These are phyloP conservation scores for Fragum whitleyi DNA, from an alignment of 2,888 invertebrate species.

Conservation along the genomic window DNA sequence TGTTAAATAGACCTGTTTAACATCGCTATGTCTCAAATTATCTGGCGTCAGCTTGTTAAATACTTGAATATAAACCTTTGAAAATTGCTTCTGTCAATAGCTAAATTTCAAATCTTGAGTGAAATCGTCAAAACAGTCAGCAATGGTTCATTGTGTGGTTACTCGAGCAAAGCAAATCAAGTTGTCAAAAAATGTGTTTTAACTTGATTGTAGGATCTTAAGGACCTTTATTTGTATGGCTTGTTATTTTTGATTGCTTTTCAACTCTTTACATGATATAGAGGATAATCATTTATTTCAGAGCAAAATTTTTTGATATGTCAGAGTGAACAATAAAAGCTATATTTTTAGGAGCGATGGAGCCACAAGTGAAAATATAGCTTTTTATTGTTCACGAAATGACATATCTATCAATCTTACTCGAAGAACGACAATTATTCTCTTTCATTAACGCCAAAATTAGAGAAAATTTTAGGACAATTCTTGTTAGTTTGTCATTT, in stretches of 20 bases:
- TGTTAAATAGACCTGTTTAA: constrained; percentile 25
- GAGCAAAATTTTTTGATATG: no score
- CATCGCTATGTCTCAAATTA: constrained; percentile 44
- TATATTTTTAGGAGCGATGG: no score
- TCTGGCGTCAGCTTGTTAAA: constrained; percentile 48
- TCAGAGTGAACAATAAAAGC: no score
- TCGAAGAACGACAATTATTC: no score
- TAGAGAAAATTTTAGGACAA: no score
- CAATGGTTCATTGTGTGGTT: neutral
- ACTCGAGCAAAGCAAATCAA: neutral
- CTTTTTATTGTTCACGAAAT: no score
- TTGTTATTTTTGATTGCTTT: constrained; percentile 61
- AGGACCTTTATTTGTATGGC: constrained; percentile 56
- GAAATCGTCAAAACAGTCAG: neutral
- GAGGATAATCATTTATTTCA: no score
- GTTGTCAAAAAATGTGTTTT: constrained; percentile 9
- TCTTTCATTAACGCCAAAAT: no score
- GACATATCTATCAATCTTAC: no score
- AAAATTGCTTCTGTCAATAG: constrained; percentile 23
- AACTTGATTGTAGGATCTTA: constrained; percentile 35
- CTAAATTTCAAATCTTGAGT: constrained; percentile 9
- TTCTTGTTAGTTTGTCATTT: no score
- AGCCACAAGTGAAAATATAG: no score
- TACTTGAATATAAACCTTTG: constrained; percentile 25
- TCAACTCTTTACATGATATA: neutral